Evolutionary conservation across 92 coral and sea anemone genomes (phyloP).

Genomic region (Anthopleura xanthogrammica): DNA sequence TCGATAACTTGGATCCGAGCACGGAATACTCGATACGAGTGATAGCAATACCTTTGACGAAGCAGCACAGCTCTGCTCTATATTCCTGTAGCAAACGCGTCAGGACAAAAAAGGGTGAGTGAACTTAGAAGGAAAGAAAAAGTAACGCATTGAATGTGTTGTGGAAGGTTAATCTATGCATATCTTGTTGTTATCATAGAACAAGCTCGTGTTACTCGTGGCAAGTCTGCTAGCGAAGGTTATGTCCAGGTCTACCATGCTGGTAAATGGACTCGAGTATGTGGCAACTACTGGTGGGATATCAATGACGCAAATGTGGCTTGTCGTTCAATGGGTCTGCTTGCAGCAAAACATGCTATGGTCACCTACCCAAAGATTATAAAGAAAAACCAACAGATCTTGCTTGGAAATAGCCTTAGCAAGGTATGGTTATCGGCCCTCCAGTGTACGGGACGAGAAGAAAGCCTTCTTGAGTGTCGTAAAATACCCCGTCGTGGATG

Average conservation of each 20-base stretch:
- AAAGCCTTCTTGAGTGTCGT: not conserved
- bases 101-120: slow-evolving; percentile 3
- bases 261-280: slow-evolving; percentile 6
- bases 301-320: not conserved
- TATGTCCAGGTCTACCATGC: not conserved
- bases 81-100: slow-evolving; percentile 7
- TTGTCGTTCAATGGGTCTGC: slow-evolving; percentile 1
- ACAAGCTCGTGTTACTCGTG: not conserved
- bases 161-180: not conserved
- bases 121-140: not conserved
- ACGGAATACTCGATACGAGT: slow-evolving; percentile 15
- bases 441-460: not conserved
- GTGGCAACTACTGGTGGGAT: not conserved
- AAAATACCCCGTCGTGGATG: not conserved
- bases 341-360: not conserved
- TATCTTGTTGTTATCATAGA: not conserved
- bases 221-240: not conserved
- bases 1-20: slow-evolving; percentile 11
- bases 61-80: not conserved
- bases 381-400: not conserved
- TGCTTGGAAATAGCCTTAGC: not conserved
- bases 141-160: not conserved
- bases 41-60: slow-evolving; percentile 7
- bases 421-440: not conserved
- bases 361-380: not conserved